Evolutionary conservation across 92 coral and sea anemone species (phyloP).

Genomic region (Bergia sp.): DNA sequence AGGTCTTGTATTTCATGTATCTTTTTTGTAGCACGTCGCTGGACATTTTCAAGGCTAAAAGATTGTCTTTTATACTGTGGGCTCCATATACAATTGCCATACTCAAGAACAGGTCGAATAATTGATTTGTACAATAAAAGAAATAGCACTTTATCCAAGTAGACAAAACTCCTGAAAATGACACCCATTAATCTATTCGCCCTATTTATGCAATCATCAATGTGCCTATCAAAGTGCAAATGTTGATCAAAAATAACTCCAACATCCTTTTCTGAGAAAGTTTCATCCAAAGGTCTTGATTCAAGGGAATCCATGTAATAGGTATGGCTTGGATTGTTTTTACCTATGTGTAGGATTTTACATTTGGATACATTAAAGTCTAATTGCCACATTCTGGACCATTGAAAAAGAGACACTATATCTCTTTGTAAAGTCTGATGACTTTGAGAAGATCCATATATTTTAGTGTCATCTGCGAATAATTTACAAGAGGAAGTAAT

Average conservation of each 20-base stretch:
- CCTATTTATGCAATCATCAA: conserved; percentile 15
- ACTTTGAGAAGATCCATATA: conserved; percentile 8
- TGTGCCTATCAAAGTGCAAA: conserved; percentile 3
- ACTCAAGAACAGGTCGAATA: conserved; percentile 6
- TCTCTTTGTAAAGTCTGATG: conserved; percentile 16
- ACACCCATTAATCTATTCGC: background rate
- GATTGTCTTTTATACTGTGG: conserved; percentile 3
- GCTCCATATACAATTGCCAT: background rate
- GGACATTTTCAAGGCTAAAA: conserved; percentile 13
- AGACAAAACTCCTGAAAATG: conserved; percentile 12
- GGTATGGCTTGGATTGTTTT: background rate
- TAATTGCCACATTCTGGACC: conserved; percentile 17
- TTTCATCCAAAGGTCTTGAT: conserved; percentile 13
- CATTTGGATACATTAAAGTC: conserved; percentile 15
- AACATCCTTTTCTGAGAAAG: conserved; percentile 9
- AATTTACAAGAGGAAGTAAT: conserved; percentile 15
- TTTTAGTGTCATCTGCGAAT: conserved; percentile 13
- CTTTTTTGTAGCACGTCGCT: conserved; percentile 17
- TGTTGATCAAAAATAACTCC: conserved; percentile 12
- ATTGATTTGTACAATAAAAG: conserved; percentile 11
- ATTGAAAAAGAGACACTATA: conserved; percentile 3
- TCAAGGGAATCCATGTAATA: conserved; percentile 4
- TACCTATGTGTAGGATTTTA: conserved; percentile 12
- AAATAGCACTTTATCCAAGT: conserved; percentile 15
- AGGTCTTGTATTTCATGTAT: conserved; percentile 8